phyloP scores from a whole-genome alignment of 2,888 invertebrate genomes.

The Chaitophorus viminalis region DNA sequence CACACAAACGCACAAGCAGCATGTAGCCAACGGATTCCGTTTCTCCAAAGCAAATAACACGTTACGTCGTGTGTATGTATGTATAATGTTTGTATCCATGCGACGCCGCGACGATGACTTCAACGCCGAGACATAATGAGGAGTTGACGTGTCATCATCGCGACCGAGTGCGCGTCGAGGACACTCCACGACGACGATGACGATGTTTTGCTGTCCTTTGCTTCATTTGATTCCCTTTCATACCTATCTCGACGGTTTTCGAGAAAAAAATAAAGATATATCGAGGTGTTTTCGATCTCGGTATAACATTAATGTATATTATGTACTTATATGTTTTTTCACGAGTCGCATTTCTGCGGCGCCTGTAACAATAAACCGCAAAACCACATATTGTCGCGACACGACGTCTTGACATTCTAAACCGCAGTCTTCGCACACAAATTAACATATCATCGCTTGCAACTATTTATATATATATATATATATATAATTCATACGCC shows the following conservation, averaged over 20 bases:
- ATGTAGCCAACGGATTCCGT: not conserved
- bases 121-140: slow-evolving; percentile 11
- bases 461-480: not conserved
- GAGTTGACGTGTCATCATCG: not conserved
- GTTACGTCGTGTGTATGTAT: not conserved
- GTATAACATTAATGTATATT: too few species aligned
- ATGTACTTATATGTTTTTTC: too few species aligned
- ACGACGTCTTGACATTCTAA: not conserved
- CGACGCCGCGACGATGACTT: not conserved
- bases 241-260: not conserved
- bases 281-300: too few species aligned
- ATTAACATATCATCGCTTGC: not conserved
- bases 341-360: not conserved
- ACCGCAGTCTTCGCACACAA: slow-evolving; percentile 13
- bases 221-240: not conserved
- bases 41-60: not conserved
- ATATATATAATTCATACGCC: too few species aligned
- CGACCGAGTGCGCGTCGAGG: not conserved
- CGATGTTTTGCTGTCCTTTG: not conserved
- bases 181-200: not conserved
- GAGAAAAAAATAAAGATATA: not conserved
- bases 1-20: not conserved
- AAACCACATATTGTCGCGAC: slow-evolving; percentile 10
- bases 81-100: not conserved
- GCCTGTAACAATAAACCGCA: slow-evolving; percentile 20